phyloP scores from a whole-genome alignment of 2,888 invertebrate species.

The Aleiodes alternator region DNA sequence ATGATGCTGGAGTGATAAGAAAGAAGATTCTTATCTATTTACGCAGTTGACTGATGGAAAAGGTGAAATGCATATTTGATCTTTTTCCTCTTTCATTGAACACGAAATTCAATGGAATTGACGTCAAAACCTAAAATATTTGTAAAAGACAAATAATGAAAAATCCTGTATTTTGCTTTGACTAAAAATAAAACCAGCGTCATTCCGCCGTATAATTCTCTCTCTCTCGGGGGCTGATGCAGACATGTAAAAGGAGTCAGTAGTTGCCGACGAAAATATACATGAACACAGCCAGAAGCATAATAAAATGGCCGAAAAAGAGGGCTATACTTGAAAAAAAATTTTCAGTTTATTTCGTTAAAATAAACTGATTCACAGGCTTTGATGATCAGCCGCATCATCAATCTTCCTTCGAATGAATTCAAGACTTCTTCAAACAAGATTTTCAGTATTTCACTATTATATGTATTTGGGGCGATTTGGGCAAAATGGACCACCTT shows the following conservation, averaged over 20 bases:
- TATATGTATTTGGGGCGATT: too few relatives aligned
- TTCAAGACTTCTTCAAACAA: not conserved
- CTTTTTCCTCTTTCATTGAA: not conserved
- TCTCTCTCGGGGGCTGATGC: slow-evolving; percentile 12
- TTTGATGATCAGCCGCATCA: too few relatives aligned
- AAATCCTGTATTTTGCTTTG: not conserved
- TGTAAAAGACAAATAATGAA: not conserved
- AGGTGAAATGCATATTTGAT: not conserved
- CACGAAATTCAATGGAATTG: too few relatives aligned
- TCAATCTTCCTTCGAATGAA: not conserved
- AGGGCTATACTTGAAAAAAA: slow-evolving; percentile 1
- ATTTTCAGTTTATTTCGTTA: slow-evolving; percentile 2
- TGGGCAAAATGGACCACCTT: too few relatives aligned
- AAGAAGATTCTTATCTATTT: slow-evolving; percentile 5
- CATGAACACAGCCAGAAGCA: slow-evolving; percentile 13
- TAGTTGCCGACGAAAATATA: slow-evolving; percentile 32
- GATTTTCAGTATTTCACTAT: not conserved
- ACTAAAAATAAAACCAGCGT: slow-evolving; percentile 26
- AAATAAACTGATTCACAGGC: not conserved
- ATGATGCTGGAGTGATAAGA: not conserved
- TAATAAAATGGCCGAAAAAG: slow-evolving; percentile 21
- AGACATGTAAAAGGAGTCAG: slow-evolving; percentile 25
- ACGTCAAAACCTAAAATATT: too few relatives aligned
- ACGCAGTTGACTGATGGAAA: not conserved
- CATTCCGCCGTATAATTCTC: slow-evolving; percentile 27